Base-by-base conservation (phyloP, 2,113 vertebrate genomes). In the Balaeniceps rex region DNA sequence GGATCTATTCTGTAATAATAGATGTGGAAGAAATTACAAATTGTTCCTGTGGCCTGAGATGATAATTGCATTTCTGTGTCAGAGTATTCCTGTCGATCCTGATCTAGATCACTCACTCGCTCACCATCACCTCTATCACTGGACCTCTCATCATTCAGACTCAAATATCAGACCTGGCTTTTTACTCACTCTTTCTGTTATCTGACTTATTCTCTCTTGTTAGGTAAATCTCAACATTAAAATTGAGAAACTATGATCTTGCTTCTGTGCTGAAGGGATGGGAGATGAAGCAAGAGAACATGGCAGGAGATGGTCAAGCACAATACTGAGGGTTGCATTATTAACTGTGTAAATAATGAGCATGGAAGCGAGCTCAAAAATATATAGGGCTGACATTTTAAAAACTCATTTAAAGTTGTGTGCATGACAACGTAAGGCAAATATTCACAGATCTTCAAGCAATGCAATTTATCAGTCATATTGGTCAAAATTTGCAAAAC, bases 271-370 rank as follows among this genome's bases (percentile, higher is more conserved):
- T 60, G 81, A 34, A 29, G 49, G 70, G 69, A 6, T 29, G 68
- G 55, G 57, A 76, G 70, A 14, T 28, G 64, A 31, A 42, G 33
- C 34, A 29, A 11, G 44, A 38, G 64, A 33, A 26, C 2, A 0
- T 13, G 29, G 70, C 49, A 46, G 44, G 34, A 46, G 42, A 11
- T 9, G 11, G 65, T 54, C 26, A 24, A 47, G 57, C 16, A 8
- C 38, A 9, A 2, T 28, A 4, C 1, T 33, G 44, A 31, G 54
- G 21, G 36, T 7, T 14, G 6, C 1, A 1, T 54, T 51, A 21
- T 31, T 33, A 21, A 29, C 2, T 2, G 7, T 29, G n/a, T 7
- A 9, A 75, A 42, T 42, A 19, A 19, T 0, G 17, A 17, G 31
- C 5, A 4, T 19, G 81, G 46, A 38, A 77, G 4, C 0, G 8